These are phyloP conservation scores for Atta texana DNA, from an alignment of 1,140 invertebrate genomes.

Conservation along the genomic window DNA sequence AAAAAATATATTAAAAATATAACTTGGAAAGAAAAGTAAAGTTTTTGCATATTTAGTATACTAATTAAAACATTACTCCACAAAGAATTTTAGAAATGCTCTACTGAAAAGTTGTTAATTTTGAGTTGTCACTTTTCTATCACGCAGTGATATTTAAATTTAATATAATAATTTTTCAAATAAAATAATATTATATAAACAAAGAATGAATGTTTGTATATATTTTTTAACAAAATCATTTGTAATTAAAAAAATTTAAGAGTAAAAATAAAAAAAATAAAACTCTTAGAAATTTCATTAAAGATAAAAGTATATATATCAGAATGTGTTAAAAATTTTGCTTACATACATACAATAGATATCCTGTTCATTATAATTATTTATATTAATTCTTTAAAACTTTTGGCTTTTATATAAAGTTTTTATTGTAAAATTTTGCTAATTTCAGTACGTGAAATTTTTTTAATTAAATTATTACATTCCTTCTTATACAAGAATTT, in stretches of 20 bases:
- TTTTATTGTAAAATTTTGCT: not conserved
- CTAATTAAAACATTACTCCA: no score
- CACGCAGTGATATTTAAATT: not conserved
- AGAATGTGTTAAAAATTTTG: not conserved
- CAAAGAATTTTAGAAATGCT: no score
- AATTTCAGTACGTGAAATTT: not conserved
- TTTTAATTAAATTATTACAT: not conserved
- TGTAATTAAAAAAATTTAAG: not conserved
- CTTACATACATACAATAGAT: not conserved
- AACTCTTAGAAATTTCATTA: not conserved
- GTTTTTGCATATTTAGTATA: no score
- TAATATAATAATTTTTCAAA: not conserved
- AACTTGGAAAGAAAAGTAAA: no score
- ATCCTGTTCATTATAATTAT: constrained; percentile 9
- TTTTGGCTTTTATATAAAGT: constrained; percentile 10
- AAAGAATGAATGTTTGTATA: not conserved
- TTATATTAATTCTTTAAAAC: not conserved
- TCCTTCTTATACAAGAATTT: not conserved
- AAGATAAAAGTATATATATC: not conserved
- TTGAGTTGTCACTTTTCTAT: no score
- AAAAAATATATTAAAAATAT: no score
- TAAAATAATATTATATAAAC: not conserved
- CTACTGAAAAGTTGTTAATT: no score
- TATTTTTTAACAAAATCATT: constrained; percentile 6
- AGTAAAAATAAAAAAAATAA: not conserved